A percentile compares a stretch with the other conserved stretches of the same genome.
Conservation (phyloP, 2,888 invertebrate species). For the Blastobasis lacticolella region DNA sequence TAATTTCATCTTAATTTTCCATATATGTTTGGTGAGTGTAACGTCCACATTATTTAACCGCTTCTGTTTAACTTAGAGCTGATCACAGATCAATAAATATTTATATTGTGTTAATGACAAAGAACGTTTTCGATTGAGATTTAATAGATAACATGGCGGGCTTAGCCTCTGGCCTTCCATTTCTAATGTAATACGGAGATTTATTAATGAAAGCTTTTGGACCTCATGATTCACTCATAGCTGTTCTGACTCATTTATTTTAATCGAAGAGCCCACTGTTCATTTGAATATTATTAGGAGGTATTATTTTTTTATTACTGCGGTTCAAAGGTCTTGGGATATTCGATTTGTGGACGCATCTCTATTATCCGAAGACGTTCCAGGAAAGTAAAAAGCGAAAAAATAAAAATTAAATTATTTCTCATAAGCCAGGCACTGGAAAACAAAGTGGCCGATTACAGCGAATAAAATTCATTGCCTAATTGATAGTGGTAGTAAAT, state of each 20-base stretch:
- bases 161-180: slow-evolving; percentile 32
- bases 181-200: slow-evolving; percentile 12
- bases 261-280: slow-evolving; percentile 16
- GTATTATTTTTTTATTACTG: too few relatives aligned
- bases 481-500: neutral
- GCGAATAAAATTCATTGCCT: neutral
- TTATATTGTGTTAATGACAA: slow-evolving; percentile 65
- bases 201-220: slow-evolving; percentile 18
- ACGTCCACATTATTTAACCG: slow-evolving; percentile 31
- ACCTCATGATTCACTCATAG: slow-evolving; percentile 8
- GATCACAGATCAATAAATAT: slow-evolving; percentile 53
- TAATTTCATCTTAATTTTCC: too few relatives aligned
- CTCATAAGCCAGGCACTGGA: too few relatives aligned
- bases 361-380: too few relatives aligned
- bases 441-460: too few relatives aligned
- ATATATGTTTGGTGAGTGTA: slow-evolving; percentile 14
- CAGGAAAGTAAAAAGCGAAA: too few relatives aligned
- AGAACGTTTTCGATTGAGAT: slow-evolving; percentile 48
- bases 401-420: too few relatives aligned
- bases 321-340: too few relatives aligned
- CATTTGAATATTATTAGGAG: slow-evolving; percentile 16
- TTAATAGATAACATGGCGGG: slow-evolving; percentile 47
- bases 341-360: too few relatives aligned
- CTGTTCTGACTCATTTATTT: slow-evolving; percentile 17
- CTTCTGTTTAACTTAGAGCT: slow-evolving; percentile 41